Percentiles rank a stretch among this genome's conserved stretches.
phyloP scores from a whole-genome alignment of 2,888 invertebrate species.

The Panopea generosa region DNA sequence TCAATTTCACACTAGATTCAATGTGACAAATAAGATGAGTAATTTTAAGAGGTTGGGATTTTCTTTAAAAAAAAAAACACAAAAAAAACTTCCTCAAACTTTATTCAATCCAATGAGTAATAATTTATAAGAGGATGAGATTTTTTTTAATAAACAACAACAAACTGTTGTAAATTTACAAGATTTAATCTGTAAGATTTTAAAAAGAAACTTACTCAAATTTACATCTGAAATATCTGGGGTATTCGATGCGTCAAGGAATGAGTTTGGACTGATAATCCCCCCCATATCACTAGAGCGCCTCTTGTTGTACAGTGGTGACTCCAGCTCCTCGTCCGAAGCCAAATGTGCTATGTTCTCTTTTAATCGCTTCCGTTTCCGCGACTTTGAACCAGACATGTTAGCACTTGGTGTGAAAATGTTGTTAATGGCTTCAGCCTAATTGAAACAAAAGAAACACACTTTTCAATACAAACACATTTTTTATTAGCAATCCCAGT shows the following conservation, averaged over 20 bases:
- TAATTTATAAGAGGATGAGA: no score
- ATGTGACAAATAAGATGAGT: no score
- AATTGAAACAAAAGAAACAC: not conserved
- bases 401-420: conserved; percentile 66
- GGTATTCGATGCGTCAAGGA: conserved; percentile 92
- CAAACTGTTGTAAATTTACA: no score
- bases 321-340: conserved; percentile 82
- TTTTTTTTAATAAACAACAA: no score
- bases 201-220: conserved; percentile 57
- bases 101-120: no score
- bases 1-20: no score
- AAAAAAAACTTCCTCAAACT: no score
- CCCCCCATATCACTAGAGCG: conserved; percentile 94
- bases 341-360: conserved; percentile 88
- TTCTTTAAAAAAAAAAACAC: no score
- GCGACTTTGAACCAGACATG: conserved; percentile 85
- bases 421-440: conserved; percentile 49
- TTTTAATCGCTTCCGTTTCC: conserved; percentile 93
- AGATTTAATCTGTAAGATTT: no score
- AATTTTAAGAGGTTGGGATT: no score
- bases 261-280: conserved; percentile 92
- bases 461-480: no score
- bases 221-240: conserved; percentile 83
- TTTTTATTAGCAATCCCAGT: no score
- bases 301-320: conserved; percentile 88